Conservation (phyloP, 2,888 invertebrate species). For the Cantharis lateralis region DNA sequence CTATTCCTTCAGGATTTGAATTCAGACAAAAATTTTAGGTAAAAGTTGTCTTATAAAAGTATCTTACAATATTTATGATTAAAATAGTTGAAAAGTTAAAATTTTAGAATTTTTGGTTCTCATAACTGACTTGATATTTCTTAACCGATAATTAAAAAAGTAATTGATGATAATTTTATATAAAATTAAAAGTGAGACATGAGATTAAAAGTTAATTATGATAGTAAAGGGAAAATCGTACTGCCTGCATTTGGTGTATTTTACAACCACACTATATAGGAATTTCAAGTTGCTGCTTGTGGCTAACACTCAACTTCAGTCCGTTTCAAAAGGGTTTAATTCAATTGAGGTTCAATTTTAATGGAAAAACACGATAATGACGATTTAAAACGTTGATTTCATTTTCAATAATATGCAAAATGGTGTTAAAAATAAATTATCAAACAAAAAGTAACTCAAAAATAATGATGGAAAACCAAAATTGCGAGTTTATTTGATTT, state of each 20-base stretch:
- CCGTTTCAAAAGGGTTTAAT: background rate
- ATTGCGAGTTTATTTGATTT: background rate
- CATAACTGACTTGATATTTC: too few species aligned
- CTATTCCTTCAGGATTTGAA: too few species aligned
- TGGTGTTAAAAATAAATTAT: background rate
- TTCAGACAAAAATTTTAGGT: too few species aligned
- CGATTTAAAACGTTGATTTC: background rate
- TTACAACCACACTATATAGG: background rate
- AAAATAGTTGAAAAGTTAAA: too few species aligned
- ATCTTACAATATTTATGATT: too few species aligned
- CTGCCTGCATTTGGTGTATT: background rate
- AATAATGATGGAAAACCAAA: background rate
- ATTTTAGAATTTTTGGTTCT: too few species aligned
- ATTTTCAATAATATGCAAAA: background rate
- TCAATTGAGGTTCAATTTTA: background rate
- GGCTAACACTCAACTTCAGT: background rate
- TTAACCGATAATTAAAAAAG: too few species aligned
- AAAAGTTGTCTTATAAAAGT: too few species aligned
- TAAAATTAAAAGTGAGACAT: background rate
- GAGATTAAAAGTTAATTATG: background rate
- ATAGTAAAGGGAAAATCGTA: background rate
- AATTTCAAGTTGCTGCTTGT: slow-evolving; percentile 3
- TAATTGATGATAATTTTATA: background rate
- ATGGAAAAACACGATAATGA: background rate
- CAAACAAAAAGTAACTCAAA: background rate